These are phyloP conservation scores for Cephus spinipes DNA, from an alignment of 2,888 invertebrate genomes.

Conservation along the genomic window DNA sequence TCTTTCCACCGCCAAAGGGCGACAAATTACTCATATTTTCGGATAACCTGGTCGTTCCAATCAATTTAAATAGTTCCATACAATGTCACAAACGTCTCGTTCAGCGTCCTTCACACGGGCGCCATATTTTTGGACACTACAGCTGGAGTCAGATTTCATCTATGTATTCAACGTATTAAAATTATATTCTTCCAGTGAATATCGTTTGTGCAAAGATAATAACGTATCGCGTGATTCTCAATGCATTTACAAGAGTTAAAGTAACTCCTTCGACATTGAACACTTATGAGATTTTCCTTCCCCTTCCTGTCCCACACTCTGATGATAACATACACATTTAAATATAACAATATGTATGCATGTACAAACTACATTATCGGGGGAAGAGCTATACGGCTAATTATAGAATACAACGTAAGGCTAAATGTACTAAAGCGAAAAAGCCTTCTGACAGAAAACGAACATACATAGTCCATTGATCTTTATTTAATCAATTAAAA, in stretches of 20 bases:
- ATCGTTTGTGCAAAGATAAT: background rate
- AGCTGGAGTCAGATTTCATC: conserved; percentile 15
- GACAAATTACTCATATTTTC: conserved; percentile 68
- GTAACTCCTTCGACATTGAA: background rate
- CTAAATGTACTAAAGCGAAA: background rate
- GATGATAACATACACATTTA: background rate
- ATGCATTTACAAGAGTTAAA: background rate
- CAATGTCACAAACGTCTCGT: conserved; percentile 20
- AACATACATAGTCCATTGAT: background rate
- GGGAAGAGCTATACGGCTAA: background rate
- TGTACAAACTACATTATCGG: background rate
- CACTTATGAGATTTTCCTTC: background rate
- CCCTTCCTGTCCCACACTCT: background rate
- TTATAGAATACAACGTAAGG: background rate
- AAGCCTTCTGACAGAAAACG: background rate
- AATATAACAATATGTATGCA: background rate
- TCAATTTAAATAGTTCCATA: conserved; percentile 30
- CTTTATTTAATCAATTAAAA: background rate
- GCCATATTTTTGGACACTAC: conserved; percentile 49
- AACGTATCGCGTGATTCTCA: background rate
- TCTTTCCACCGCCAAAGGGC: conserved; percentile 77
- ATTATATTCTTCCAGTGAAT: background rate
- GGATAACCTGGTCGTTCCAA: background rate
- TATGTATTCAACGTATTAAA: conserved; percentile 3
- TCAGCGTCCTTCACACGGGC: conserved; percentile 58